Evolutionary conservation across 2,888 invertebrate species (phyloP), one percentile per base, ranked within the genome.

Genomic region (Saturnia japonica): DNA sequence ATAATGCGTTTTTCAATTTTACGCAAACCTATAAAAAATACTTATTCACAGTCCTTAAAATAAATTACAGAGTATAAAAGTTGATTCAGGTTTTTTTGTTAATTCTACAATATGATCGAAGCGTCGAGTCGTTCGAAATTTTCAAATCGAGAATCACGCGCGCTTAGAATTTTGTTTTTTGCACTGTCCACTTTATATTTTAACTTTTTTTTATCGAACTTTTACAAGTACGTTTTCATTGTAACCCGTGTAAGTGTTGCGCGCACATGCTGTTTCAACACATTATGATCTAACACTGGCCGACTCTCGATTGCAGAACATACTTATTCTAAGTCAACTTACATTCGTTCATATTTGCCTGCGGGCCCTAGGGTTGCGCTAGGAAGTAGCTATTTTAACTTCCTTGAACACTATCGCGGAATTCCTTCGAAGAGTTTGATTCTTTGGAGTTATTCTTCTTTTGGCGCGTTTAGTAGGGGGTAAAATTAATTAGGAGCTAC

Each of bases 291-390:
- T 94, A 94, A 94, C 94, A 94, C 94, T 94, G 94, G 89, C 91
- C 84, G 89, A 87, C 86, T 90, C 91, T 90, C 91, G 91, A 93
- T 94, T 92, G 93, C 91, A 91, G 94, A 91, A 94, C 94, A 93
- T 90, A 94, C 94, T 93, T 94, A 94, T 94, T 94, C 94, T 94
- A 94, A 94, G 93, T 94, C 94, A 93, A 93, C 93, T 94, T 91
- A 94, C 94, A 94, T 93, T 94, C 94, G 94, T 94, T 94, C 94
- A 94, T 94, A 94, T 94, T 94, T 93, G 94, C 94, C 93, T 94
- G 93, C 90, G 88, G 89, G 91, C 85, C 89, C 78, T 94, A 94
- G 94, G 94, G 94, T 86, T 94, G 93, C 78, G 87, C 89, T 87
- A 80, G 83, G 85, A 85, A 78, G 78, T 85, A 19, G 19, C 40